Conservation (phyloP, 2,797 vertebrate genomes). For the Garrulus glandarius region DNA sequence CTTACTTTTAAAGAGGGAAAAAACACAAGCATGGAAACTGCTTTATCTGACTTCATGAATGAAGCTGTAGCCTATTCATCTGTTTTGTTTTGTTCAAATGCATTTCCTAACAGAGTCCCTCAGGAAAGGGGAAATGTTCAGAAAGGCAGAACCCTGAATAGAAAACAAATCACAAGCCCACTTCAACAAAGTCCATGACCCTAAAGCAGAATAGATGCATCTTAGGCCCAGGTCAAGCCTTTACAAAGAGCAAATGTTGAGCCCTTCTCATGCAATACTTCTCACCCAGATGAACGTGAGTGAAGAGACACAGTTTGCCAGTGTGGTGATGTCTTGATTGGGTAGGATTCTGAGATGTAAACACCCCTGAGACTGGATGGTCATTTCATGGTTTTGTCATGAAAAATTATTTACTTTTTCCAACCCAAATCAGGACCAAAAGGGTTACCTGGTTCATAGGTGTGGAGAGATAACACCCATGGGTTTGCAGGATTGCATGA, state of each 20-base stretch:
- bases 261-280: neutral
- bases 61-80: neutral
- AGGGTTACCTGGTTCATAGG: neutral
- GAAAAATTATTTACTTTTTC: neutral
- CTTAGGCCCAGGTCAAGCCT: neutral
- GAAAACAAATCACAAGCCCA: neutral
- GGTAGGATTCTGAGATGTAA: neutral
- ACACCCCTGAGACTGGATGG: neutral
- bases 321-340: neutral
- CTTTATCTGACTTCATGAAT: neutral
- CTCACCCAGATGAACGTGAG: neutral
- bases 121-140: neutral
- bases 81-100: neutral
- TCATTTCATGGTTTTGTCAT: neutral
- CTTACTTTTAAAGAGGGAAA: neutral
- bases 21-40: neutral
- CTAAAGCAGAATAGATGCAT: neutral
- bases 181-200: neutral
- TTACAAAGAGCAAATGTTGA: neutral
- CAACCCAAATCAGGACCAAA: neutral
- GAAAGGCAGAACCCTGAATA: neutral
- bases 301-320: neutral
- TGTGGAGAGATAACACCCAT: accelerated
- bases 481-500: neutral
- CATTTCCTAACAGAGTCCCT: neutral